Percentiles rank a stretch among this genome's conserved stretches.
These are phyloP conservation scores for Octomys mimax DNA, from an alignment of 2,797 vertebrate genomes.

Conservation along the genomic window DNA sequence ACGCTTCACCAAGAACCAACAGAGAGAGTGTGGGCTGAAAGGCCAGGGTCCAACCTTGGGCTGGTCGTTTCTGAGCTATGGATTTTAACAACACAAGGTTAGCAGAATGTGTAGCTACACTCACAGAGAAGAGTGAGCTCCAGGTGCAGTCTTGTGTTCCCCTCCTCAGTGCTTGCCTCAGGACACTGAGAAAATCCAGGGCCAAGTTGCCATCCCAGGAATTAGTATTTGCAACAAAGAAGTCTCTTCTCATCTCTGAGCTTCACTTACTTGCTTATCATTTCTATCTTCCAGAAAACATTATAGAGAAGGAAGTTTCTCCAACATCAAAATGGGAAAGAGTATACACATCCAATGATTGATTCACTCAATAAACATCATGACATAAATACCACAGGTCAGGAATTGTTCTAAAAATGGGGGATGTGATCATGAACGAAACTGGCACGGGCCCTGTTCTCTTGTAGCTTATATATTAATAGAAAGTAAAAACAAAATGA, in stretches of 20 bases:
- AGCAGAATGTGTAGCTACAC: fast-evolving
- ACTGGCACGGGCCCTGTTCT: background rate
- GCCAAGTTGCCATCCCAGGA: conserved; percentile 80
- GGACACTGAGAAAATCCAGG: conserved; percentile 78
- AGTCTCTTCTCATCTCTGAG: background rate
- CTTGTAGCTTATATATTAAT: background rate
- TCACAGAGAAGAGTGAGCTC: background rate
- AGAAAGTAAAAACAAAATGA: background rate
- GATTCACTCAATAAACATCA: conserved; percentile 21
- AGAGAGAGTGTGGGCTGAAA: background rate
- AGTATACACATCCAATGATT: background rate
- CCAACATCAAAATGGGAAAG: conserved; percentile 6
- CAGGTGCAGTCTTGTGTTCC: conserved; percentile 16
- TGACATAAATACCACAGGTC: background rate
- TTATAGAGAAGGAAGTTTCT: conserved; percentile 23
- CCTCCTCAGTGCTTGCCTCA: conserved; percentile 75
- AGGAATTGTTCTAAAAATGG: conserved; percentile 22
- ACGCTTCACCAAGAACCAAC: background rate
- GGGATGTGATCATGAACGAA: background rate
- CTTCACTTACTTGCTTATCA: background rate
- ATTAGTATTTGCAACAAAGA: conserved; percentile 68
- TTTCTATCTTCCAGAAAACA: conserved; percentile 37
- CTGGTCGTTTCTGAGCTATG: background rate
- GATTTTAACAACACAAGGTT: conserved; percentile 33
- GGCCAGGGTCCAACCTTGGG: background rate